A percentile compares a stretch with the other conserved stretches of the same genome.
These are phyloP conservation scores for Gymnoscopelus braueri DNA, from an alignment of 2,797 vertebrate species.

Conservation along the genomic window DNA sequence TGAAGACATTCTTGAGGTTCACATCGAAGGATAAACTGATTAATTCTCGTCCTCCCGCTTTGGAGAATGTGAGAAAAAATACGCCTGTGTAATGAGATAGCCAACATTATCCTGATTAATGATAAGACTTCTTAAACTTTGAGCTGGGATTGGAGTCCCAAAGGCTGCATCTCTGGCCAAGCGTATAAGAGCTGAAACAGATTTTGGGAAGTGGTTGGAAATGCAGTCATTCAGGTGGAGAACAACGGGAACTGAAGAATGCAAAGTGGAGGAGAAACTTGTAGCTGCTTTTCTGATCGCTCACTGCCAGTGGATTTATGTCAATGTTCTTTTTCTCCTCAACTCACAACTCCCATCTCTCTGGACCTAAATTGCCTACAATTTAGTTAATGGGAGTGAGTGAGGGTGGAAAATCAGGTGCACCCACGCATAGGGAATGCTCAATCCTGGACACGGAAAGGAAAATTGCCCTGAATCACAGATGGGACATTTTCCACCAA, in stretches of 20 bases:
- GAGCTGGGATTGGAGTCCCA: conserved; percentile 25
- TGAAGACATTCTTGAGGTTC: conserved; percentile 53
- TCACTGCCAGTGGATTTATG: conserved; percentile 29
- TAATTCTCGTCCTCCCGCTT: conserved; percentile 24
- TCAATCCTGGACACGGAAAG: conserved; percentile 11
- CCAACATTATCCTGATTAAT: conserved; percentile 53
- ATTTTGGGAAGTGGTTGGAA: conserved; percentile 9
- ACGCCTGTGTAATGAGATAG: conserved; percentile 49
- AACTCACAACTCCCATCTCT: conserved; percentile 29
- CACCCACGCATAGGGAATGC: conserved; percentile 15
- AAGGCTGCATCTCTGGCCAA: conserved; percentile 20
- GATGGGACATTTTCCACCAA: conserved; percentile 43
- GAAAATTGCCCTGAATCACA: conserved; percentile 61
- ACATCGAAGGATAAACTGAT: conserved; percentile 33
- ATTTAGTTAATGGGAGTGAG: conserved; percentile 62
- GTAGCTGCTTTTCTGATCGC: neutral
- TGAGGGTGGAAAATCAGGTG: conserved; percentile 56
- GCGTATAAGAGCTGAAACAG: conserved; percentile 14
- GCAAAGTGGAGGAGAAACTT: conserved; percentile 3
- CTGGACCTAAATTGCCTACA: conserved; percentile 56
- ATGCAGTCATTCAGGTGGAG: conserved; percentile 13
- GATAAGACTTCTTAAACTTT: conserved; percentile 38
- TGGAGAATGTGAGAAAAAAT: conserved; percentile 1
- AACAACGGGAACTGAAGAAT: neutral
- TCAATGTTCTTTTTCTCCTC: conserved; percentile 30